A percentile compares a stretch with the other conserved stretches of the same genome.
phyloP scores from a whole-genome alignment of 2,888 invertebrate species.

The Hololepta plana region DNA sequence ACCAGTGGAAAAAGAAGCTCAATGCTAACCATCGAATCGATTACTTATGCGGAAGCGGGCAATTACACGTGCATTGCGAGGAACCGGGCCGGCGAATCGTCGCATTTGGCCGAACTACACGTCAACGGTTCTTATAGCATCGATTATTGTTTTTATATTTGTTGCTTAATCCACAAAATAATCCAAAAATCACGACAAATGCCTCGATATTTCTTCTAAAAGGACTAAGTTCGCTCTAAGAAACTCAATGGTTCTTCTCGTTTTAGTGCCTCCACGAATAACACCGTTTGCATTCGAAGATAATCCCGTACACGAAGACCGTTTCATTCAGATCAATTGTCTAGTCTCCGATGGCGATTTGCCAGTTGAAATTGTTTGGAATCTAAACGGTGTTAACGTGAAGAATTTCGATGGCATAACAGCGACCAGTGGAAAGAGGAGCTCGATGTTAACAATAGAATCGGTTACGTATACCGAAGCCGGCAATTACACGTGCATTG shows the following conservation, averaged over 20 bases:
- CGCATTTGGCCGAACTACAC: conserved; percentile 36
- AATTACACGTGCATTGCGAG: conserved; percentile 42
- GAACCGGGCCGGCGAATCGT: conserved; percentile 36
- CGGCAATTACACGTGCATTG: conserved; percentile 59
- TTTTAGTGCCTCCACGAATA: conserved; percentile 44
- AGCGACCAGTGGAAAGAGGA: conserved; percentile 24
- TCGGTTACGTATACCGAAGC: conserved; percentile 47
- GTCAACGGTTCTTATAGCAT: conserved; percentile 47
- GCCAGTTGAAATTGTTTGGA: conserved; percentile 41
- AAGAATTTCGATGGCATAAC: conserved; percentile 17
- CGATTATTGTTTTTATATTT: too few relatives aligned
- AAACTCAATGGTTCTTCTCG: too few relatives aligned
- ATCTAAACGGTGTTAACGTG: conserved; percentile 30
- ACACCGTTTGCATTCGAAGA: conserved; percentile 47
- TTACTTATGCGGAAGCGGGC: conserved; percentile 38
- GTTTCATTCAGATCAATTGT: conserved; percentile 44
- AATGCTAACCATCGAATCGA: conserved; percentile 39
- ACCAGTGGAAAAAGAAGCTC: conserved; percentile 39
- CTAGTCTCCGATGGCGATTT: conserved; percentile 47
- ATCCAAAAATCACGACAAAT: too few relatives aligned
- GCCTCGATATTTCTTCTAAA: too few relatives aligned
- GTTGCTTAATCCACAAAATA: too few relatives aligned
- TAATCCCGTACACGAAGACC: conserved; percentile 38
- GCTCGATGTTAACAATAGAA: conserved; percentile 43
- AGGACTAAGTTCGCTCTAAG: too few relatives aligned